Evolutionary conservation across 2,113 vertebrate species (phyloP), one percentile per base, ranked within the genome.

Genomic region (Camarhynchus parvulus): DNA sequence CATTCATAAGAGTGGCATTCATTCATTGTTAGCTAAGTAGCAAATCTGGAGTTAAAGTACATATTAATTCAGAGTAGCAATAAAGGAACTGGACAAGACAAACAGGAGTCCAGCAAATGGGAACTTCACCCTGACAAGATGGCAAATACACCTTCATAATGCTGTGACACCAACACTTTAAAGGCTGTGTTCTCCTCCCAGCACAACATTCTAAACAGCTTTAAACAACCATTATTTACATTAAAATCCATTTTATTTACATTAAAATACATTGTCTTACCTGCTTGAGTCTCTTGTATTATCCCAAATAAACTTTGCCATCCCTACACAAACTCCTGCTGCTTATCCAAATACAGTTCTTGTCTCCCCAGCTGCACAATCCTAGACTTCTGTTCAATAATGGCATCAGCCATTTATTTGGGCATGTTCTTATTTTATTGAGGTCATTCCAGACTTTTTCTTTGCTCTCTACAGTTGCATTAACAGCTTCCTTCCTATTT

Each of bases 401-500:
- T 68, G 79, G 75, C 52, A 93, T 16, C 37, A 85, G 50, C 24
- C 75, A 77, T 74, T 88, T 88, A 92, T 75, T 83, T 92, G 87
- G 85, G 30, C 63, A 88, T 0, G 12, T 50, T 90, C 61, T 88
- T 93, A 56, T 77, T 93, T 96, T 94, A 96, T 79, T 92, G 79
- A 96, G 94, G 92, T 94, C 93, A 95, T 92, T 96, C 66, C 79
- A 96, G 90, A 92, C 62, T 83, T 93, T 86, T 87, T 81, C 56
- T 92, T 66, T 0, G 23, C 56, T 78, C 85, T 72, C 90, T 78
- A 75, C 37, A 90, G 88, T 21, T 90, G 80, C 73, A 86, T 92
- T 95, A 96, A 95, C 88, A 92, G 92, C 83, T 96, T 90, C 90
- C 88, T 95, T 93, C 93, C 95, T 96, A 96, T 97, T 96, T 96